Evolutionary conservation across 2,113 vertebrate genomes (phyloP), one percentile per base, ranked within the genome.

Genomic region (Crypturellus undulatus): DNA sequence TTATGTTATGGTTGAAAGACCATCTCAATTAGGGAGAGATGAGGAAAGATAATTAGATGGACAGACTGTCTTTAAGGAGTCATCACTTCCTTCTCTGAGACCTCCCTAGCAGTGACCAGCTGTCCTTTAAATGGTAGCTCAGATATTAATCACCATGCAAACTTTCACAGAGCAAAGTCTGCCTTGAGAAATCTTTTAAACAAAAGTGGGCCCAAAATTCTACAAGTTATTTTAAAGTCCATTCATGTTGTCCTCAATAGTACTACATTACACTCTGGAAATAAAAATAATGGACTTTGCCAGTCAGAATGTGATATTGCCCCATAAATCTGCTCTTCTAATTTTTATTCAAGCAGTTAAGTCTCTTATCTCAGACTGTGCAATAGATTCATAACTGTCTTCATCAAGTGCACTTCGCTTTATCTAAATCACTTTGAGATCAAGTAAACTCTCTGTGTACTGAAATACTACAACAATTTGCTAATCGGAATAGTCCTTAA

Each of bases 231-330:
- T 59, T 62, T 45, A 59, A 90, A 85, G 59, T 30, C 68, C 30
- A 19, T 87, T 93, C 43, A 8, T 52, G 75, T 72, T 76, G 59
- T 51, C 54, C 64, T 83, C 83, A 63, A 69, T 49, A 59, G 45
- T 36, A 32, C 80, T 40, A 65, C 90, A 80, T 80, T 78, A 15
- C 9, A 9, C 30, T 54, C 72, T 49, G 83, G 56, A 86, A 90
- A 92, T 83, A 71, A 92, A 95, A 93, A 84, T 94, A 90, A 92
- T 68, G 77, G 84, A 75, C 80, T 91, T 89, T 63, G 24, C 64
- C 83, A 89, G 80, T 92, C 83, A 80, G 67, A 86, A 54, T 77
- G 18, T 91, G 77, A 47, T 92, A 78, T 92, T 92, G 65, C 40
- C 26, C 69, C 45, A 40, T 90, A 89, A 84, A 54, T 70, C 73